phyloP scores from a whole-genome alignment of 2,888 invertebrate genomes.

The Melanostoma scalare region DNA sequence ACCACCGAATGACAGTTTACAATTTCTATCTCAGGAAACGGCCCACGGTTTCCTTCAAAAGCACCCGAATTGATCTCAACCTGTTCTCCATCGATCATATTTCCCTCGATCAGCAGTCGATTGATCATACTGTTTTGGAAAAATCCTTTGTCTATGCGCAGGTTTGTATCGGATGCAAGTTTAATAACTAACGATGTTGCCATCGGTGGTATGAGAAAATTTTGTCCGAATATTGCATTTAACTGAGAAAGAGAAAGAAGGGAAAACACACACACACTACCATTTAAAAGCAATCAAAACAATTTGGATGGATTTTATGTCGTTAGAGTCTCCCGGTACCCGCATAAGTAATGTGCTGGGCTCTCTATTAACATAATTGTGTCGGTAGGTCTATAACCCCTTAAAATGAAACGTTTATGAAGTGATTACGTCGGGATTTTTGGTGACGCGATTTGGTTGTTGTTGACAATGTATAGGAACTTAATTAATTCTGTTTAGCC shows the following conservation, averaged over 20 bases:
- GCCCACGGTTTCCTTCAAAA: slow-evolving; percentile 78
- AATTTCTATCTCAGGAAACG: slow-evolving; percentile 80
- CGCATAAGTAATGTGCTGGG: slow-evolving; percentile 53
- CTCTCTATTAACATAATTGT: slow-evolving; percentile 63
- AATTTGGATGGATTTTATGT: slow-evolving; percentile 58
- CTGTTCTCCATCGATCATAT: slow-evolving; percentile 75
- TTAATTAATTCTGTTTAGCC: slow-evolving; percentile 51
- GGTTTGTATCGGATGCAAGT: slow-evolving; percentile 75
- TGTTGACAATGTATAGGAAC: slow-evolving; percentile 31
- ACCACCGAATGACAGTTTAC: slow-evolving; percentile 77
- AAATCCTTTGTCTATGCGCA: slow-evolving; percentile 77
- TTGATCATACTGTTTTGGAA: slow-evolving; percentile 78
- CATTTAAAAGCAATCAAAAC: slow-evolving; percentile 38
- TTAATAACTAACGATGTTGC: slow-evolving; percentile 77
- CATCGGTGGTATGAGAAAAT: slow-evolving; percentile 76
- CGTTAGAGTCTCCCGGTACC: slow-evolving; percentile 43
- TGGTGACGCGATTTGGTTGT: slow-evolving; percentile 43
- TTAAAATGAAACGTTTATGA: slow-evolving; percentile 56
- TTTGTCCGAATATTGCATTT: slow-evolving; percentile 76
- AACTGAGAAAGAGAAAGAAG: slow-evolving; percentile 74
- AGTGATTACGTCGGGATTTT: slow-evolving; percentile 65
- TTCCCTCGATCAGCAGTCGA: slow-evolving; percentile 78
- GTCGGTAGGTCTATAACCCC: slow-evolving; percentile 51
- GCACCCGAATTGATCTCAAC: slow-evolving; percentile 79
- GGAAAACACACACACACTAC: slow-evolving; percentile 22